Evolutionary conservation across 2,797 vertebrate genomes (phyloP).

Genomic region (Poeciliopsis infans): DNA sequence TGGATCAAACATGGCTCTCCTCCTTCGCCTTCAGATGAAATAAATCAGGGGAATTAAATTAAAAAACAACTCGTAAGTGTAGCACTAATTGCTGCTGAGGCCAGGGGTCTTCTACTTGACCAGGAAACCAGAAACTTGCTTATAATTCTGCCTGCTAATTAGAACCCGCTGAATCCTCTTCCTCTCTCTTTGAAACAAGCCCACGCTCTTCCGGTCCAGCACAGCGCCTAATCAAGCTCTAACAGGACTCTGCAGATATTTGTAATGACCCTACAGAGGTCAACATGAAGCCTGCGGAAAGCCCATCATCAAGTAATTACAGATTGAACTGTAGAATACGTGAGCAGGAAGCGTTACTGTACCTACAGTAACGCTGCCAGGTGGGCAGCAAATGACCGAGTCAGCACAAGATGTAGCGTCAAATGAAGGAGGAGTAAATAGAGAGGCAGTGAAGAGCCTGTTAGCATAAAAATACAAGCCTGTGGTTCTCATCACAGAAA

Average conservation of each 20-base stretch:
- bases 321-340: slow-evolving; percentile 34
- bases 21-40: slow-evolving; percentile 47
- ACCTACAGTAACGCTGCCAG: slow-evolving; percentile 6
- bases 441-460: slow-evolving; percentile 3
- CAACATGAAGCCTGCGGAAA: slow-evolving; percentile 56
- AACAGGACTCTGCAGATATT: slow-evolving; percentile 70
- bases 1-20: slow-evolving; percentile 34
- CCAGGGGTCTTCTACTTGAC: slow-evolving; percentile 60
- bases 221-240: slow-evolving; percentile 54
- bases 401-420: slow-evolving; percentile 36
- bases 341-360: slow-evolving; percentile 32
- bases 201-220: slow-evolving; percentile 55
- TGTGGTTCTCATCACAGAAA: slow-evolving; percentile 1
- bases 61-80: slow-evolving; percentile 30
- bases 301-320: slow-evolving; percentile 58
- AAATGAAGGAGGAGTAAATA: slow-evolving; percentile 13
- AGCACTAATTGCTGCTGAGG: slow-evolving; percentile 58
- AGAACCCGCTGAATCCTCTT: slow-evolving; percentile 39
- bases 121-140: slow-evolving; percentile 53
- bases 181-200: slow-evolving; percentile 58
- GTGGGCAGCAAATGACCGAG: slow-evolving; percentile 19
- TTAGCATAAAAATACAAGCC: slow-evolving; percentile 17
- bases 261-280: slow-evolving; percentile 60
- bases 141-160: slow-evolving; percentile 51
- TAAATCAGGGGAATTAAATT: slow-evolving; percentile 33